Evolutionary conservation across 2,888 invertebrate species (phyloP).

Genomic region (Loripinus fragilis): DNA sequence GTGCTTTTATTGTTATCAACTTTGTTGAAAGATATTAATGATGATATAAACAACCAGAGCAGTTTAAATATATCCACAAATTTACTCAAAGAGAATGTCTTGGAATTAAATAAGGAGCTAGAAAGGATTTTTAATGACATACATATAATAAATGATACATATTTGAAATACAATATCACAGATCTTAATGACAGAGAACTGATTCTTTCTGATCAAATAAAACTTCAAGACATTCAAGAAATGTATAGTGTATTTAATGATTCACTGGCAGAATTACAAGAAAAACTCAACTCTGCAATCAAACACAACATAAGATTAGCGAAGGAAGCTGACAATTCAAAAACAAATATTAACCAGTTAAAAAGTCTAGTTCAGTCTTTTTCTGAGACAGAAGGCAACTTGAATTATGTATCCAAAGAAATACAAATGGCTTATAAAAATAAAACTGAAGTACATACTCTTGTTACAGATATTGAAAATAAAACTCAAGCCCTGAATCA

Average conservation of each 20-base stretch:
- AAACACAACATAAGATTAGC: neutral
- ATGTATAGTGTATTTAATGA: neutral
- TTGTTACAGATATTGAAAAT: neutral
- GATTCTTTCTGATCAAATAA: neutral
- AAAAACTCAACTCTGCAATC: too few relatives aligned
- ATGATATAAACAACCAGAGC: too few relatives aligned
- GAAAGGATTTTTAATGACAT: neutral
- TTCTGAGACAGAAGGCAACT: neutral
- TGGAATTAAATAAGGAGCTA: neutral
- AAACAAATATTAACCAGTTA: neutral
- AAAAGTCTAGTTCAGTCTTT: neutral
- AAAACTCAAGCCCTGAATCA: neutral
- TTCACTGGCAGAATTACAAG: neutral
- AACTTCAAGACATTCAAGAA: neutral
- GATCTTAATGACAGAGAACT: neutral
- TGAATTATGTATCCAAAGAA: neutral
- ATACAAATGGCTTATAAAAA: neutral
- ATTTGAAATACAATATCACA: neutral
- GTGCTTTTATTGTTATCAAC: neutral
- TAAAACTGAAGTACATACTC: neutral
- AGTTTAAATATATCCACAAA: neutral
- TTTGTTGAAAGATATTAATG: neutral
- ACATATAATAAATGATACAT: neutral
- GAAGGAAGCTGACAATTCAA: neutral
- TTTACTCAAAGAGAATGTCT: neutral